A percentile compares a stretch with the other conserved stretches of the same genome.
Evolutionary conservation across 2,888 invertebrate species (phyloP).

Genomic region (Glyphotaelius pellucidus): DNA sequence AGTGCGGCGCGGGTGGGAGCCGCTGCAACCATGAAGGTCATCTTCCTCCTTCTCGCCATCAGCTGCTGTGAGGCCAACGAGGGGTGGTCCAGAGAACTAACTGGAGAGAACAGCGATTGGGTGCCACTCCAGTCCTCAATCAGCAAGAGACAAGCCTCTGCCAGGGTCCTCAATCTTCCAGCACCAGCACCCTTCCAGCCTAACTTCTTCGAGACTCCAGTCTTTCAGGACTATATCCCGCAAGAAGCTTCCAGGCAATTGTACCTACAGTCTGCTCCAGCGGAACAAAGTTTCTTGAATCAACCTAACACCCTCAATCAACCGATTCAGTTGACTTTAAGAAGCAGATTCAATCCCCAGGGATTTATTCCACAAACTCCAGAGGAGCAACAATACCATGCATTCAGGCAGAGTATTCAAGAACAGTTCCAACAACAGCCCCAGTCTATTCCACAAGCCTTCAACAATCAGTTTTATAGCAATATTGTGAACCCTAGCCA

Average conservation of each 20-base stretch:
- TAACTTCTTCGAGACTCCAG: slow-evolving; percentile 62
- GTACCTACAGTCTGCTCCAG: slow-evolving; percentile 59
- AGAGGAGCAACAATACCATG: slow-evolving; percentile 47
- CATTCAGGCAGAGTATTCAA: slow-evolving; percentile 52
- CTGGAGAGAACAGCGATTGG: slow-evolving; percentile 61
- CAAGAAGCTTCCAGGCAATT: slow-evolving; percentile 63
- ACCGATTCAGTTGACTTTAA: slow-evolving; percentile 60
- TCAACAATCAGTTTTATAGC: slow-evolving; percentile 64
- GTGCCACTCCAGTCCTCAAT: slow-evolving; percentile 59
- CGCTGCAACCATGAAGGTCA: slow-evolving; percentile 32
- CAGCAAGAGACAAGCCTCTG: slow-evolving; percentile 57
- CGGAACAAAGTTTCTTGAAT: slow-evolving; percentile 38
- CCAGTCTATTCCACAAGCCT: slow-evolving; percentile 28
- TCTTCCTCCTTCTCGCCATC: slow-evolving; percentile 29
- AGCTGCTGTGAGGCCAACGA: slow-evolving; percentile 30
- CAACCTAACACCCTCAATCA: slow-evolving; percentile 56
- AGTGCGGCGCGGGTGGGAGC: slow-evolving; percentile 50
- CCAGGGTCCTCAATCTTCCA: slow-evolving; percentile 61
- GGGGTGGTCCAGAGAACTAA: slow-evolving; percentile 63
- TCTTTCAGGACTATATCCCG: slow-evolving; percentile 59
- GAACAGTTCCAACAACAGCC: slow-evolving; percentile 58
- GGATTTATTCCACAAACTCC: slow-evolving; percentile 57
- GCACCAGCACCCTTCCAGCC: slow-evolving; percentile 63
- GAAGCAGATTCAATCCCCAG: slow-evolving; percentile 62
- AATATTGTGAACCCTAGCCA: slow-evolving; percentile 21